Percentiles rank a stretch among this genome's conserved stretches.
phyloP scores from a whole-genome alignment of 2,888 invertebrate genomes.

The Oscheius sp. region DNA sequence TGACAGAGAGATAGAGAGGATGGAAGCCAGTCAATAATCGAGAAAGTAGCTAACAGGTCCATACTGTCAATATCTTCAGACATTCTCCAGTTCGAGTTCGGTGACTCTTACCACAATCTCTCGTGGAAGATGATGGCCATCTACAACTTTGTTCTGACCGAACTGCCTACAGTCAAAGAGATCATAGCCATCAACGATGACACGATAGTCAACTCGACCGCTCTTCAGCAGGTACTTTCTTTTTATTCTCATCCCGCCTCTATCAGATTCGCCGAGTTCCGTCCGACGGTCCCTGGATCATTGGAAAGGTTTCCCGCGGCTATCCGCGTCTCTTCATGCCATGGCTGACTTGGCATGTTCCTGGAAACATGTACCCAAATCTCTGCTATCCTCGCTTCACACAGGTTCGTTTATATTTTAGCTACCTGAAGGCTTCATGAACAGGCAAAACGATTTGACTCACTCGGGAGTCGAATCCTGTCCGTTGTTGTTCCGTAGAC shows the following conservation, averaged over 20 bases:
- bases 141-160: slow-evolving; percentile 65
- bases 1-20: no score
- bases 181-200: slow-evolving; percentile 68
- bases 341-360: slow-evolving; percentile 72
- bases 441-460: not conserved
- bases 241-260: not conserved
- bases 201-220: slow-evolving; percentile 70
- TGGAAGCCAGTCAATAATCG: no score
- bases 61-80: slow-evolving; percentile 40
- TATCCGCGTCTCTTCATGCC: slow-evolving; percentile 71
- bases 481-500: no score
- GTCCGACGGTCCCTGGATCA: slow-evolving; percentile 52
- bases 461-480: no score
- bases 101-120: slow-evolving; percentile 70
- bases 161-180: slow-evolving; percentile 53
- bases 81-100: slow-evolving; percentile 71
- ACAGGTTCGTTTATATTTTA: slow-evolving; percentile 53
- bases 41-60: no score
- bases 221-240: slow-evolving; percentile 54
- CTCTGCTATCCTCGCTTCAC: slow-evolving; percentile 71
- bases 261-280: slow-evolving; percentile 40
- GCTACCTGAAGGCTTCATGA: no score
- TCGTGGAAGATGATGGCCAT: slow-evolving; percentile 73
- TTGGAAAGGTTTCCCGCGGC: slow-evolving; percentile 71
- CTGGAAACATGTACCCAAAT: slow-evolving; percentile 66